Conservation (phyloP, 2,113 vertebrate species). For the Cyanoderma ruficeps region DNA sequence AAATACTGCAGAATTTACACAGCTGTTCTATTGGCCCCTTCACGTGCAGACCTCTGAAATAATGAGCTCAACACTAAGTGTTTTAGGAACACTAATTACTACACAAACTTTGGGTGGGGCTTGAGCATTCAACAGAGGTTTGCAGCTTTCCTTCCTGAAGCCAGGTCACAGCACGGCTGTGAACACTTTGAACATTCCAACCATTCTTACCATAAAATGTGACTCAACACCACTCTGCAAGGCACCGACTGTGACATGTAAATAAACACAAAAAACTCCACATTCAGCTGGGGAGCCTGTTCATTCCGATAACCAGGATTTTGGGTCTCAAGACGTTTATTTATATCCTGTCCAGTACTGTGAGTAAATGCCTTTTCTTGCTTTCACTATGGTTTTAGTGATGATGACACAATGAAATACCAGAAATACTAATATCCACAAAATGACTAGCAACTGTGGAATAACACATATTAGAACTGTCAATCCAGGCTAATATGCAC, state of each 20-base stretch:
- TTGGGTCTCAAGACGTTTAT: neutral
- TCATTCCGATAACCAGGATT: neutral
- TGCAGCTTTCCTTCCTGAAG: neutral
- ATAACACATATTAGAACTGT: conserved; percentile 32
- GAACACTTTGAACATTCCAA: neutral
- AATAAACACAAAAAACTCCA: neutral
- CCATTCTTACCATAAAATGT: neutral
- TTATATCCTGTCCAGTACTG: neutral
- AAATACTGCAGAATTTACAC: neutral
- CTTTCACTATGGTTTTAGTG: conserved; percentile 11
- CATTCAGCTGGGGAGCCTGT: neutral
- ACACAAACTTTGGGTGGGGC: neutral
- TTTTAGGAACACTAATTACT: neutral
- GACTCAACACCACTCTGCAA: neutral
- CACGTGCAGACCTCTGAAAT: neutral
- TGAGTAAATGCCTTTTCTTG: neutral
- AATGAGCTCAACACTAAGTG: neutral
- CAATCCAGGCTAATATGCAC: conserved; percentile 22
- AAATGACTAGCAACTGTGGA: conserved; percentile 1
- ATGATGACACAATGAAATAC: neutral
- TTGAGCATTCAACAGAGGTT: neutral
- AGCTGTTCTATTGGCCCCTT: neutral
- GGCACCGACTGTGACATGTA: neutral
- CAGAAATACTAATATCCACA: conserved; percentile 35
- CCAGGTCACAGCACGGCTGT: neutral